Evolutionary conservation across 2,888 invertebrate species (phyloP), one percentile per base, ranked within the genome.

Genomic region (Dryobotodes eremita): DNA sequence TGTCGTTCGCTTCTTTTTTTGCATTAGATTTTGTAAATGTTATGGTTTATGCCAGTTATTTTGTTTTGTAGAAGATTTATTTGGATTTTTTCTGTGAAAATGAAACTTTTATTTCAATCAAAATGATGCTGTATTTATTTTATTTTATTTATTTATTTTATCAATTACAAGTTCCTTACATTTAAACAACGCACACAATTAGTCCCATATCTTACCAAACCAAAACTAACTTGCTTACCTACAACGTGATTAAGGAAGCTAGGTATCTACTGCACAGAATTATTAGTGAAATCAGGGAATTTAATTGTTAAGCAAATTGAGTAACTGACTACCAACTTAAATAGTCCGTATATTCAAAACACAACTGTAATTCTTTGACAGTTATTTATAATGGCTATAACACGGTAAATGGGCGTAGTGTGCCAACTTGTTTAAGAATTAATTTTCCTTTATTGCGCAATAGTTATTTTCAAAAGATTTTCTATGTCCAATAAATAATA

Each of bases 51-150:
- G 50, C n/a, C 13, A 17, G 15, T 53, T 69, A 53, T 62, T 69
- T 83, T 50, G 26, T 79, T n/a, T 71, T 53, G 17, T 59, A 4
- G 8, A 10, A 50, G 13, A 53, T 83, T 73, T 74, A 71, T 74
- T 68, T 46, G 26, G 53, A 20, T 15, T 70, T 23, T 10, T 23
- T 0, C 26, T 50, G n/a, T 75, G 31, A 7, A 13, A 48, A 48
- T 75, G 2, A 48, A 62, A 23, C 15, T 68, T 80, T 74, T 69
- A 31, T 31, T 68, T 80, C 5, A 11, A 50, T 15, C 3, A 11
- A 80, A 13, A 55, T 61, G 0, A n/a, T 50, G 10, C 48, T 71
- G 8, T 17, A 46, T n/a, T n/a, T n/a, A n/a, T n/a, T n/a, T n/a
- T n/a, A n/a, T n/a, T n/a, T n/a, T n/a, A n/a, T n/a, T n/a, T n/a